Conservation (phyloP, 2,113 vertebrate species). For the Petroica traversi region DNA sequence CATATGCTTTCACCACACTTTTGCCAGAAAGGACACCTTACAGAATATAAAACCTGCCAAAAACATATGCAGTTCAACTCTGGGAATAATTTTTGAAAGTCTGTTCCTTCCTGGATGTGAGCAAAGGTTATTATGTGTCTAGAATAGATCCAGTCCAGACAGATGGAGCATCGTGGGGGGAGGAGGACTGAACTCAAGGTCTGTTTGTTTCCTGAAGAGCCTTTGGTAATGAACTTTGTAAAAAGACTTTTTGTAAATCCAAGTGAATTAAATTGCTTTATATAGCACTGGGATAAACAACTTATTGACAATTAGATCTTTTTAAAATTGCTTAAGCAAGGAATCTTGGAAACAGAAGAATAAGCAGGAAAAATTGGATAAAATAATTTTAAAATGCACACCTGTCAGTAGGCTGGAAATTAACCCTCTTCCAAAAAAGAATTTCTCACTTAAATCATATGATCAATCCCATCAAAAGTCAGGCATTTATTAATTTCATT, state of each 20-base stretch:
- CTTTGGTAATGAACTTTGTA: background rate
- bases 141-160: background rate
- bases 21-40: slow-evolving; percentile 28
- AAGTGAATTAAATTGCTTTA: background rate
- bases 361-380: background rate
- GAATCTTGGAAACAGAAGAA: background rate
- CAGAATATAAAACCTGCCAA: background rate
- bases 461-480: background rate
- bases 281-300: background rate
- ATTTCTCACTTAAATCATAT: background rate
- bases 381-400: background rate
- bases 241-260: background rate
- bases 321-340: background rate
- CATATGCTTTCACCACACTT: background rate
- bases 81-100: slow-evolving; percentile 1
- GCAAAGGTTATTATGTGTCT: slow-evolving; percentile 20
- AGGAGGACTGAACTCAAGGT: background rate
- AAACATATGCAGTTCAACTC: background rate
- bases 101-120: slow-evolving; percentile 2
- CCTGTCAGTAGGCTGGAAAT: background rate
- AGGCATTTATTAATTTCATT: background rate
- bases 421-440: background rate
- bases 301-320: background rate
- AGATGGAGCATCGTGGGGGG: slow-evolving; percentile 7
- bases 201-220: slow-evolving; percentile 15